A percentile compares a stretch with the other conserved stretches of the same genome.
These are phyloP conservation scores for Hycleus phaleratus DNA, from an alignment of 1,140 invertebrate genomes.

Conservation along the genomic window DNA sequence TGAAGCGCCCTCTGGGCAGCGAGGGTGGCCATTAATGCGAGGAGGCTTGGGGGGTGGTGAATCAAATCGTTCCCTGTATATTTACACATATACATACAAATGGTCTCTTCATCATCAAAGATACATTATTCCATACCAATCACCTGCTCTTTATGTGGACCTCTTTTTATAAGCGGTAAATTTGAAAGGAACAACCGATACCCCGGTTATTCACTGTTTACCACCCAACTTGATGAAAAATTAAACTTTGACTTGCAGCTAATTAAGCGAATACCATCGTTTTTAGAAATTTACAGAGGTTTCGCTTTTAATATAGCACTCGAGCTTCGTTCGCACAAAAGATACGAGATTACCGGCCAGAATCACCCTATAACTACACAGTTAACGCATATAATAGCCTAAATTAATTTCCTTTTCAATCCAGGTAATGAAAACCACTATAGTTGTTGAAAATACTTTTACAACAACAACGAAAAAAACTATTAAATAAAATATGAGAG, in stretches of 20 bases:
- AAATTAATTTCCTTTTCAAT: slow-evolving; percentile 6
- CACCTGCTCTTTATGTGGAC: slow-evolving; percentile 16
- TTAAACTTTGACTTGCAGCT: slow-evolving; percentile 16
- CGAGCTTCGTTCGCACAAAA: background rate
- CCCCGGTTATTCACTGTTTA: slow-evolving; percentile 1
- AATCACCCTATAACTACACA: slow-evolving; percentile 4
- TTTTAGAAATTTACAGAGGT: slow-evolving; percentile 16
- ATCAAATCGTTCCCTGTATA: background rate
- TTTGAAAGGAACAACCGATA: slow-evolving; percentile 14
- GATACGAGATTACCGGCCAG: slow-evolving; percentile 11
- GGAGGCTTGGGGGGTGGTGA: slow-evolving; percentile 21
- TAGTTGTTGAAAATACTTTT: no score
- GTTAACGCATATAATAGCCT: slow-evolving; percentile 7
- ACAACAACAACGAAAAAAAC: no score
- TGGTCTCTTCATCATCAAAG: slow-evolving; percentile 7
- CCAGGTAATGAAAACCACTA: no score
- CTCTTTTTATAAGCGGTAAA: slow-evolving; percentile 23
- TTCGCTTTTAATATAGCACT: slow-evolving; percentile 6
- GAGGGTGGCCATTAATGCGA: slow-evolving; percentile 30
- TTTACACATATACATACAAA: background rate
- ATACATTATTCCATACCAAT: slow-evolving; percentile 18
- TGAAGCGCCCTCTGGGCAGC: slow-evolving; percentile 26
- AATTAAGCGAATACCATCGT: slow-evolving; percentile 16
- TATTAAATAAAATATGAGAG: no score
- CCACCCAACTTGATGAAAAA: slow-evolving; percentile 14